phyloP scores from a whole-genome alignment of 2,888 invertebrate species.

The Mythimna impura region DNA sequence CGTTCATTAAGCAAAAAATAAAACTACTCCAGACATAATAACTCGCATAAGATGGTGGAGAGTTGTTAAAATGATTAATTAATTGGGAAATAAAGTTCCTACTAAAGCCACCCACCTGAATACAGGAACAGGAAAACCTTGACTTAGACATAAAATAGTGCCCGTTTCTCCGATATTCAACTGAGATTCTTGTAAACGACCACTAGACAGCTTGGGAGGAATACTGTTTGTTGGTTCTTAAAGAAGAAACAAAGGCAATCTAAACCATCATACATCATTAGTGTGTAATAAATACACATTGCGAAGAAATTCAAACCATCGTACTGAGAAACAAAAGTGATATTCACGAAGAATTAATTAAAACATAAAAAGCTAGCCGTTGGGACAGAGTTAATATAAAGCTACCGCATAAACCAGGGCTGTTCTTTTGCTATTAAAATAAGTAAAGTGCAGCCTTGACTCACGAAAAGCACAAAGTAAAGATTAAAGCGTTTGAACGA shows the following conservation, averaged over 20 bases:
- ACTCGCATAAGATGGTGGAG: conserved; percentile 8
- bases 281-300: conserved; percentile 55
- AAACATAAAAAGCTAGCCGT: conserved; percentile 66
- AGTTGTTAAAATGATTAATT: background rate
- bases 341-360: conserved; percentile 58
- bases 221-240: conserved; percentile 93
- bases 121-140: conserved; percentile 93
- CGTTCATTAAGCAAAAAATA: conserved; percentile 25
- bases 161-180: conserved; percentile 76
- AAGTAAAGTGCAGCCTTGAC: conserved; percentile 77
- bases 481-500: conserved; percentile 88
- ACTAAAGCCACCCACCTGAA: conserved; percentile 92
- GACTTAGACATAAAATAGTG: conserved; percentile 93
- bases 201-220: conserved; percentile 91
- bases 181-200: conserved; percentile 89
- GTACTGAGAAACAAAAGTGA: conserved; percentile 52
- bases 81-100: conserved; percentile 26
- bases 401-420: conserved; percentile 71
- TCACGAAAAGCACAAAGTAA: conserved; percentile 89
- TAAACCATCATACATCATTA: conserved; percentile 63
- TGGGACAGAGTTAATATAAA: conserved; percentile 68
- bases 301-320: conserved; percentile 59
- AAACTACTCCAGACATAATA: conserved; percentile 24
- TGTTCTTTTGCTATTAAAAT: conserved; percentile 63
- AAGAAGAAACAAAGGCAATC: conserved; percentile 75